These are phyloP conservation scores for Chaetura pelagica DNA, from an alignment of 2,113 vertebrate genomes.

Conservation along the genomic window DNA sequence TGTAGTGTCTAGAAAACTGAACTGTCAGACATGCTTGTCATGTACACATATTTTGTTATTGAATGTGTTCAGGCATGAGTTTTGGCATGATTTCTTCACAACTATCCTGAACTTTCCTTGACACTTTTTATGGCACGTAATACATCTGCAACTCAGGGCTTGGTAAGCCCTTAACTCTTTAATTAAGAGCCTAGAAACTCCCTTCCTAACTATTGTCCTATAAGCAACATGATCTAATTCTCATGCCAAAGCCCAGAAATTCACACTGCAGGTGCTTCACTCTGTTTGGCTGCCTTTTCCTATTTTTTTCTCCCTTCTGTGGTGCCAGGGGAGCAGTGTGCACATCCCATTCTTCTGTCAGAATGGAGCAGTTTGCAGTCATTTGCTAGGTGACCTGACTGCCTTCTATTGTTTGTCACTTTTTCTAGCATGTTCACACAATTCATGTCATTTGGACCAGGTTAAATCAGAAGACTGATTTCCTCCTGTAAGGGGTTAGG, in stretches of 20 bases:
- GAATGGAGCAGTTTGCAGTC: not conserved
- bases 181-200: conserved; percentile 51
- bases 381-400: not conserved
- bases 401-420: not conserved
- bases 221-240: conserved; percentile 24
- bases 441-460: not conserved
- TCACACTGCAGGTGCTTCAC: conserved; percentile 10
- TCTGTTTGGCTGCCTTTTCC: conserved; percentile 8
- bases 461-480: not conserved
- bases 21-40: conserved; percentile 77
- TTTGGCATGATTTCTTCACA: conserved; percentile 75
- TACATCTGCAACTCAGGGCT: conserved; percentile 48
- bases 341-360: not conserved
- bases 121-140: conserved; percentile 79
- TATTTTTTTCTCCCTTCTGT: not conserved
- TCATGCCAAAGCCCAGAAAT: conserved; percentile 40
- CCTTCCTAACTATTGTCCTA: conserved; percentile 58
- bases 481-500: not conserved
- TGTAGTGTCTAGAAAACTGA: conserved; percentile 69
- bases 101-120: conserved; percentile 83
- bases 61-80: conserved; percentile 83
- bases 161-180: conserved; percentile 70
- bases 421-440: not conserved
- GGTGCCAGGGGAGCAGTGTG: not conserved
- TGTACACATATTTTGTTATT: conserved; percentile 77